A percentile compares a stretch with the other conserved stretches of the same genome.
phyloP scores from a whole-genome alignment of 2,888 invertebrate genomes.

The Chymomyza amoena region DNA sequence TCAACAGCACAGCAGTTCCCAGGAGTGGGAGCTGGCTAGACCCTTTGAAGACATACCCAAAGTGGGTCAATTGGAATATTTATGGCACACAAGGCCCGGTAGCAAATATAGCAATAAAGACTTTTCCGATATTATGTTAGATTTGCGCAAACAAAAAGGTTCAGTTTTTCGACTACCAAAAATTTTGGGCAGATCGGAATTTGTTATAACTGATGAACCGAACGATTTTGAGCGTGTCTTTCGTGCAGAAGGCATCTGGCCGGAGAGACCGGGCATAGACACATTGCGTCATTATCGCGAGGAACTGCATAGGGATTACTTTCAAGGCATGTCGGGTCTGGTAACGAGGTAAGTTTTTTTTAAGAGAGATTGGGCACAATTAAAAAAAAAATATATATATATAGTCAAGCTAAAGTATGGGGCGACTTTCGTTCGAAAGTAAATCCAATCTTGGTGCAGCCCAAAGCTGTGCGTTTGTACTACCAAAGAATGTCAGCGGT shows the following conservation, averaged over 20 bases:
- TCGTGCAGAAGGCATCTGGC: slow-evolving; percentile 79
- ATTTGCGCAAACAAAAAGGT: slow-evolving; percentile 60
- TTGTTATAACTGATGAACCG: slow-evolving; percentile 79
- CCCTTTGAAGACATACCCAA: slow-evolving; percentile 51
- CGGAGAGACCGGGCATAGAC: slow-evolving; percentile 76
- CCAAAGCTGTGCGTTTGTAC: slow-evolving; percentile 80
- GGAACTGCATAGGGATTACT: slow-evolving; percentile 73
- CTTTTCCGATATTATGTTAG: slow-evolving; percentile 18
- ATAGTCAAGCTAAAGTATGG: slow-evolving; percentile 80
- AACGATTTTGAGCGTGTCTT: slow-evolving; percentile 79
- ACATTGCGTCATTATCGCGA: slow-evolving; percentile 77
- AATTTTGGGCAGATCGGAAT: slow-evolving; percentile 75
- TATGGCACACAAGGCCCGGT: slow-evolving; percentile 47
- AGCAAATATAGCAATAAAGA: slow-evolving; percentile 44
- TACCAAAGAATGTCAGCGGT: slow-evolving; percentile 79
- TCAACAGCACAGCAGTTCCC: background rate
- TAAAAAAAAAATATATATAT: too few relatives aligned
- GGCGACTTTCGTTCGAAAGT: slow-evolving; percentile 82
- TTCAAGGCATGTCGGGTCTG: slow-evolving; percentile 39
- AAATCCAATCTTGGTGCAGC: slow-evolving; percentile 83
- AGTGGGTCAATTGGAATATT: slow-evolving; percentile 20
- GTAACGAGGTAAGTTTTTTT: slow-evolving; percentile 22
- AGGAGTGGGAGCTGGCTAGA: slow-evolving; percentile 49
- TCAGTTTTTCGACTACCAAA: slow-evolving; percentile 74
- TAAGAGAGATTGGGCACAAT: too few relatives aligned